These are phyloP conservation scores for Sebastes ruberrimus DNA, from an alignment of 2,797 vertebrate genomes.

Conservation along the genomic window DNA sequence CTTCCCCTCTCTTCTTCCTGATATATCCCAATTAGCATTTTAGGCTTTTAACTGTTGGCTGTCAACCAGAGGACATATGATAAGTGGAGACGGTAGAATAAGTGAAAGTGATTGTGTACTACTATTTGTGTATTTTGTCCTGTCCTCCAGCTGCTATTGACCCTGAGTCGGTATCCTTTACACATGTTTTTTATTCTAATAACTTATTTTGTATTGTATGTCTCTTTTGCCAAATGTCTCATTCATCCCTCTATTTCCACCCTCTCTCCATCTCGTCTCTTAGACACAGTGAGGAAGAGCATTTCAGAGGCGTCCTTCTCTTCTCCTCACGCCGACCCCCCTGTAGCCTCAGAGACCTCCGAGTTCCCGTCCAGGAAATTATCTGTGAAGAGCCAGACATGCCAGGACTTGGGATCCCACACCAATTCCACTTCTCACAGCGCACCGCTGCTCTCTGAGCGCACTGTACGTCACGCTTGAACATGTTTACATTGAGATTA, in stretches of 20 bases:
- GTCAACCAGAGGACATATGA: slow-evolving; percentile 61
- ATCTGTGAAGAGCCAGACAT: slow-evolving; percentile 86
- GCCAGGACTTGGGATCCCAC: slow-evolving; percentile 81
- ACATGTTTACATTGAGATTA: slow-evolving; percentile 42
- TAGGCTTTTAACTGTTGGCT: slow-evolving; percentile 69
- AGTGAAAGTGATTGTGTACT: slow-evolving; percentile 31
- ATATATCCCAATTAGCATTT: slow-evolving; percentile 56
- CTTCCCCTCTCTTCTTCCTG: slow-evolving; percentile 42
- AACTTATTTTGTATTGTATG: background rate
- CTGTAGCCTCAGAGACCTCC: slow-evolving; percentile 35
- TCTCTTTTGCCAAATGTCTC: background rate
- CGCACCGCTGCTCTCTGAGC: slow-evolving; percentile 57
- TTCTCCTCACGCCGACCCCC: slow-evolving; percentile 74
- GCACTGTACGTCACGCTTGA: slow-evolving; percentile 63
- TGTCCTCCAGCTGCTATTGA: slow-evolving; percentile 31
- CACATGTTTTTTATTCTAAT: background rate
- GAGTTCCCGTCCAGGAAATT: slow-evolving; percentile 69
- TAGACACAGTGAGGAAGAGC: slow-evolving; percentile 86
- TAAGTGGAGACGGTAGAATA: slow-evolving; percentile 49
- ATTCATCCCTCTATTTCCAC: background rate
- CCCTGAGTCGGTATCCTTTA: background rate
- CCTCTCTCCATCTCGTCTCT: background rate
- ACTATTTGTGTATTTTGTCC: background rate
- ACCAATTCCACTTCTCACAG: slow-evolving; percentile 51
- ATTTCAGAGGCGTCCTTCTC: slow-evolving; percentile 86